These are phyloP conservation scores for Mormyrus proboscirostris DNA, from an alignment of 2,797 vertebrate genomes.

Conservation along the genomic window DNA sequence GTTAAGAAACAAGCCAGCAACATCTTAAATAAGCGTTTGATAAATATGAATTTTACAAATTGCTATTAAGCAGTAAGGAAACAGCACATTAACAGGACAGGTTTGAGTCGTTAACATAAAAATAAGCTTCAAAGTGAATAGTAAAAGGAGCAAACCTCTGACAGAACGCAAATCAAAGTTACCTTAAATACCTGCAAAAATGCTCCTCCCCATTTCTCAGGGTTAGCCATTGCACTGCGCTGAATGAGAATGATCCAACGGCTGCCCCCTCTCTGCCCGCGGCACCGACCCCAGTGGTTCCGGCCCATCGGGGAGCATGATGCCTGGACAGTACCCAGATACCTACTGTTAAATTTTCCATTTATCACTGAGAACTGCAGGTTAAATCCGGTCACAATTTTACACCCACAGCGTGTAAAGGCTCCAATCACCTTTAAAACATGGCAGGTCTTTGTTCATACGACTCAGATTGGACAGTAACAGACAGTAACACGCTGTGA, in stretches of 20 bases:
- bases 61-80: background rate
- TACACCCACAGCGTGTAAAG: background rate
- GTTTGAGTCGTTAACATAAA: background rate
- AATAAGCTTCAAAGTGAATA: background rate
- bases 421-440: background rate
- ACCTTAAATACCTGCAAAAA: background rate
- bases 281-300: background rate
- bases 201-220: background rate
- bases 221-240: background rate
- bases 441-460: background rate
- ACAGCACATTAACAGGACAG: background rate
- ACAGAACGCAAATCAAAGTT: background rate
- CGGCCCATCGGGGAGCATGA: background rate
- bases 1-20: background rate
- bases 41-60: background rate
- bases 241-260: background rate
- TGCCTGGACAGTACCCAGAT: background rate
- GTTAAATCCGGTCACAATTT: background rate
- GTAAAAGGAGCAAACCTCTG: background rate
- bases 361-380: background rate
- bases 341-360: background rate
- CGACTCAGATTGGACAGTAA: background rate
- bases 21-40: background rate
- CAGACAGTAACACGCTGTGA: background rate
- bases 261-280: background rate